Evolutionary conservation across 2,797 vertebrate species (phyloP).

Genomic region (Carapus acus): DNA sequence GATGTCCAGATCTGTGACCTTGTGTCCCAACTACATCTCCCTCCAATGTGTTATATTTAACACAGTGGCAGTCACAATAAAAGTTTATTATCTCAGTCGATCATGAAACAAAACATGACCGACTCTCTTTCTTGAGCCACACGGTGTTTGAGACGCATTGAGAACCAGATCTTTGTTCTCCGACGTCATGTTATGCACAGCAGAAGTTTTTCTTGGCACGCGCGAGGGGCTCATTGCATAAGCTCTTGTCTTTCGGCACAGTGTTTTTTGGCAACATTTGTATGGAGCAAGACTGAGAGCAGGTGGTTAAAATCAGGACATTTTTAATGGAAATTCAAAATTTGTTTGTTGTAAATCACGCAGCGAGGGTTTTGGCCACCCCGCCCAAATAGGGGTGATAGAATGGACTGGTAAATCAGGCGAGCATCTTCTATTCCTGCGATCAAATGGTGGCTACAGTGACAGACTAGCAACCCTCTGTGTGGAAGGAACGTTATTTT

Average conservation of each 20-base stretch:
- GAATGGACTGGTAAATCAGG: slow-evolving; percentile 37
- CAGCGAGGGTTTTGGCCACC: slow-evolving; percentile 42
- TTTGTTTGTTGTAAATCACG: slow-evolving; percentile 54
- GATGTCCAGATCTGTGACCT: no score
- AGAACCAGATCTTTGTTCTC: slow-evolving; percentile 59
- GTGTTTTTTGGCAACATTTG: slow-evolving; percentile 55
- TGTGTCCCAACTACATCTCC: no score
- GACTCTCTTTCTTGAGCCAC: slow-evolving; percentile 25
- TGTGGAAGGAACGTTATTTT: slow-evolving; percentile 19
- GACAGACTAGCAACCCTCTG: slow-evolving; percentile 20
- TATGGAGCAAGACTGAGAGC: slow-evolving; percentile 37
- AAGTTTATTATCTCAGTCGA: slow-evolving; percentile 15
- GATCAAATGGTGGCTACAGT: slow-evolving; percentile 16
- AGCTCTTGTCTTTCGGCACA: slow-evolving; percentile 53
- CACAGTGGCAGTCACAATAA: slow-evolving; percentile 4
- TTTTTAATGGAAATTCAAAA: slow-evolving; percentile 33
- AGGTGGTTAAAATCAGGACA: slow-evolving; percentile 52
- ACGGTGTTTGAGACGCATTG: slow-evolving; percentile 44
- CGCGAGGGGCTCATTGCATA: slow-evolving; percentile 40
- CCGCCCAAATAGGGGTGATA: slow-evolving; percentile 27
- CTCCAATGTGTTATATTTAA: not conserved
- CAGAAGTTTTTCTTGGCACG: slow-evolving; percentile 65
- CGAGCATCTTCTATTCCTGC: slow-evolving; percentile 26
- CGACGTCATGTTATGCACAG: slow-evolving; percentile 54
- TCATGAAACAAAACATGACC: slow-evolving; percentile 16